Evolutionary conservation across 2,113 vertebrate genomes (phyloP).

Genomic region (Rhombomys opimus): DNA sequence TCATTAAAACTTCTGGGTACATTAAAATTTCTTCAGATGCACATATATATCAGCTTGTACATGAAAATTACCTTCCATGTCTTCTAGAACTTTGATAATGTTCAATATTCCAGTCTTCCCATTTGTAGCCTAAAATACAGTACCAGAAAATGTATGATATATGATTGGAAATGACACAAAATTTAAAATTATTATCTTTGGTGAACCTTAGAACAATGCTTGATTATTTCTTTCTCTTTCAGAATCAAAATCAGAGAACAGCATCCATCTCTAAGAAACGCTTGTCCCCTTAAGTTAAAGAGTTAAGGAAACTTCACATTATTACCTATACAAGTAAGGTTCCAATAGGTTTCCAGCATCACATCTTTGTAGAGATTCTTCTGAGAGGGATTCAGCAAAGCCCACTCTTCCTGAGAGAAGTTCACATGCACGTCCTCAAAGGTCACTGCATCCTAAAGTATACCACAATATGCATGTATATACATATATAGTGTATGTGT

Average conservation of each 20-base stretch:
- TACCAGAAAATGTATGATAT: background rate
- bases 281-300: background rate
- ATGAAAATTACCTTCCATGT: too few relatives aligned
- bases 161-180: background rate
- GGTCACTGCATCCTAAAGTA: background rate
- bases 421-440: background rate
- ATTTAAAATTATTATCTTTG: background rate
- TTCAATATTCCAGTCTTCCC: too few relatives aligned
- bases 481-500: too few relatives aligned
- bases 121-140: too few relatives aligned
- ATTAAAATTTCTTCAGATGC: background rate
- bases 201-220: too few relatives aligned
- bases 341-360: background rate
- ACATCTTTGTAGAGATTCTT: background rate
- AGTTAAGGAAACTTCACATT: too few relatives aligned
- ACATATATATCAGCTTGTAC: background rate
- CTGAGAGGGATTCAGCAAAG: too few relatives aligned
- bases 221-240: background rate
- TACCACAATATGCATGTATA: background rate
- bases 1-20: background rate
- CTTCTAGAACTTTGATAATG: too few relatives aligned
- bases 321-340: background rate
- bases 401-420: too few relatives aligned
- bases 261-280: background rate
- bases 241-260: background rate